phyloP scores from a whole-genome alignment of 2,888 invertebrate species.

The Hemaris fuciformis region DNA sequence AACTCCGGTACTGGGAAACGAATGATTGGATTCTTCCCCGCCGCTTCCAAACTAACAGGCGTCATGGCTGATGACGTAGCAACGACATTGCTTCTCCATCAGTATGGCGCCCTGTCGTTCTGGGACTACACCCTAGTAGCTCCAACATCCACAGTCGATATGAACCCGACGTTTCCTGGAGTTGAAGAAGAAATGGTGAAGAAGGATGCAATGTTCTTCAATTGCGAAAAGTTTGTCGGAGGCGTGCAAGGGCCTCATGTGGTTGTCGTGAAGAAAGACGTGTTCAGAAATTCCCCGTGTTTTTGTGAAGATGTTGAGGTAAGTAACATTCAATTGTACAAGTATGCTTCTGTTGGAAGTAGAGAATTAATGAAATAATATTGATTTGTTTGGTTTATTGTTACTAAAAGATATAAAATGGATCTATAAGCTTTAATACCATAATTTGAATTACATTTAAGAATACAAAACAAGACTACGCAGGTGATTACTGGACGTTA shows the following conservation, averaged over 20 bases:
- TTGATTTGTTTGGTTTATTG: too few species aligned
- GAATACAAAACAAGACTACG: too few species aligned
- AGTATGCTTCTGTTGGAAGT: too few species aligned
- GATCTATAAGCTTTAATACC: too few species aligned
- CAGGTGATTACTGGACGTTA: too few species aligned
- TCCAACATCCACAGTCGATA: constrained; percentile 89
- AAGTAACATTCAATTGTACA: too few species aligned
- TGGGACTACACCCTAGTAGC: constrained; percentile 96
- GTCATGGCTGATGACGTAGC: constrained; percentile 91
- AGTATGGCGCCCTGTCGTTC: constrained; percentile 90
- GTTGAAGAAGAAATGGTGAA: constrained; percentile 87
- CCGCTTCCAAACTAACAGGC: constrained; percentile 94
- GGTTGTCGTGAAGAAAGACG: constrained; percentile 75
- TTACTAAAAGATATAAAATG: too few species aligned
- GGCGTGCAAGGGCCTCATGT: constrained; percentile 92
- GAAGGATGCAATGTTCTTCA: constrained; percentile 94
- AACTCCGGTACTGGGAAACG: constrained; percentile 83
- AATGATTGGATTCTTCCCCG: constrained; percentile 92
- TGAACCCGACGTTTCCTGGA: constrained; percentile 89
- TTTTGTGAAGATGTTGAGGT: constrained; percentile 76
- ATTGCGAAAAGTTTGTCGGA: constrained; percentile 94
- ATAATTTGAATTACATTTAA: too few species aligned
- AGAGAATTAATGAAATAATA: too few species aligned
- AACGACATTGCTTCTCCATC: constrained; percentile 90
- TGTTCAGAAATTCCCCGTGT: constrained; percentile 67